phyloP scores from a whole-genome alignment of 92 coral and sea anemone species.

The Palythoa caribaeorum region DNA sequence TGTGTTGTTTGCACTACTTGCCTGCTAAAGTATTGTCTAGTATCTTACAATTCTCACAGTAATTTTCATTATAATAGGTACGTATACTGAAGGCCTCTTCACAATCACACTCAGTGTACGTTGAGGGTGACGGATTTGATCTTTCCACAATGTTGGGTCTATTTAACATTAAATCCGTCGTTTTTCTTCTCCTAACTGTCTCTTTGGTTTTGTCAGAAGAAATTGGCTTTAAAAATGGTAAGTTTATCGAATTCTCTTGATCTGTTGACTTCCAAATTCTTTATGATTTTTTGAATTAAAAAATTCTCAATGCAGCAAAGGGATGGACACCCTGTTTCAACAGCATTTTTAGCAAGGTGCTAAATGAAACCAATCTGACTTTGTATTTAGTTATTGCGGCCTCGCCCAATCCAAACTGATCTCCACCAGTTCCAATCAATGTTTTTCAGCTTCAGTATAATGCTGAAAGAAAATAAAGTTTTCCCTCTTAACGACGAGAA shows the following conservation, averaged over 20 bases:
- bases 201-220: not conserved
- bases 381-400: too few species aligned
- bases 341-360: too few species aligned
- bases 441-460: too few species aligned
- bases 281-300: too few species aligned
- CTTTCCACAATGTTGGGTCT: not conserved
- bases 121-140: not conserved
- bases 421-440: too few species aligned
- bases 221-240: not conserved
- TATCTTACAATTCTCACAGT: not conserved
- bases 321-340: too few species aligned
- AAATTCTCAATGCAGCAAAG: too few species aligned
- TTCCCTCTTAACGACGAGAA: too few species aligned
- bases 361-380: too few species aligned
- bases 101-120: not conserved
- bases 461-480: too few species aligned
- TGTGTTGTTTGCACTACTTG: not conserved
- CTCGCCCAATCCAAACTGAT: too few species aligned
- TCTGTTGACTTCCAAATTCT: not conserved
- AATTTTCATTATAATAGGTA: not conserved
- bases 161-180: not conserved
- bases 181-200: not conserved
- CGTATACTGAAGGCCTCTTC: not conserved
- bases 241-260: not conserved
- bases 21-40: not conserved